Evolutionary conservation across 1,140 invertebrate genomes (phyloP).

Genomic region (Anagrus nilaparvatae): DNA sequence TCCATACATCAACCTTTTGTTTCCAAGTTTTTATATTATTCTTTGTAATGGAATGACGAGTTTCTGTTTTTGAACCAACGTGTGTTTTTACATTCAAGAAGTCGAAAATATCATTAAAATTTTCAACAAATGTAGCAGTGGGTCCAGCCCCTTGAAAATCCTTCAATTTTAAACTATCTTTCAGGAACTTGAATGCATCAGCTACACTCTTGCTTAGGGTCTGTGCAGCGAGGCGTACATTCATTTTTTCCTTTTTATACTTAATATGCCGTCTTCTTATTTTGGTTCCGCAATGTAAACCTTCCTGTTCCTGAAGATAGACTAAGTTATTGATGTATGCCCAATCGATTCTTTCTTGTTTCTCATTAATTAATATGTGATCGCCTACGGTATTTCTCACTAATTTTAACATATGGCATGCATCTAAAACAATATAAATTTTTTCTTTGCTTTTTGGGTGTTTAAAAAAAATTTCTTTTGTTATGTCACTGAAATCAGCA

Average conservation of each 20-base stretch:
- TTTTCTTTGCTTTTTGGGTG: slow-evolving; percentile 22
- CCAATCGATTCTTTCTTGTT: slow-evolving; percentile 17
- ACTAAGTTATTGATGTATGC: slow-evolving; percentile 14
- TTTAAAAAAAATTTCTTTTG: slow-evolving; percentile 23
- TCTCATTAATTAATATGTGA: slow-evolving; percentile 16
- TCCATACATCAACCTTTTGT: no score
- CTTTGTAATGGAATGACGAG: no score
- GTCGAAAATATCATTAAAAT: no score
- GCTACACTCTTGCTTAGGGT: slow-evolving; percentile 13
- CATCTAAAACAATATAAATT: slow-evolving; percentile 27
- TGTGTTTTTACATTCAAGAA: no score
- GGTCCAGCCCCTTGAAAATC: no score
- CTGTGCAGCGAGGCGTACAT: slow-evolving; percentile 21
- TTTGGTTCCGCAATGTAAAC: slow-evolving; percentile 17
- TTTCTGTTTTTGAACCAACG: no score
- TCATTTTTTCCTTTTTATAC: slow-evolving; percentile 17
- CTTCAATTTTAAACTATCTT: no score
- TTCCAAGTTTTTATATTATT: no score
- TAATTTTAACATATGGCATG: slow-evolving; percentile 35
- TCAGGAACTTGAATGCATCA: no score
- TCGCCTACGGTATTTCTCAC: slow-evolving; percentile 25
- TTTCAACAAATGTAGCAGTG: no score
- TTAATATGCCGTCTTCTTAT: slow-evolving; percentile 7
- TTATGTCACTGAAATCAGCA: slow-evolving; percentile 15
- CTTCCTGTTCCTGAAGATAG: slow-evolving; percentile 17